Base-by-base conservation (phyloP, 1,140 invertebrate species). In the Trialeurodes vaporariorum region DNA sequence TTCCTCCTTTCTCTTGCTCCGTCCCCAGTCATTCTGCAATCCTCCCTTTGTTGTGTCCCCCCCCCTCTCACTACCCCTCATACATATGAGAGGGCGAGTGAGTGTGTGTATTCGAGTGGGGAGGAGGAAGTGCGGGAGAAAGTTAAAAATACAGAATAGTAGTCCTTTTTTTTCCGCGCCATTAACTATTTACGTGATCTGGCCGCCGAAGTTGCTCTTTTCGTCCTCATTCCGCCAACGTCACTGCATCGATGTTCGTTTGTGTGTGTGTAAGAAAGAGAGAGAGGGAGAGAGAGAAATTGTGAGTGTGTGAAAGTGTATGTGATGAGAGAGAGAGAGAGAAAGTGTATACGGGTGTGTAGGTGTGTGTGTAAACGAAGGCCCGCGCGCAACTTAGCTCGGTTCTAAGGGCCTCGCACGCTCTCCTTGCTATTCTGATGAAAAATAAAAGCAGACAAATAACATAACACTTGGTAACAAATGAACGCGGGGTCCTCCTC, bases 121-220 rank as follows among this genome's bases (percentile, higher is more conserved):
- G 17, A 17, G 34, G 34, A 49, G 34, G 34, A 49, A 49, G 34
- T 5, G 34, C 5, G 34, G 34, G 34, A 49, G 5, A 5, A 17
- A 49, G 34, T 49, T 49, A 49, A 49, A 49, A 49, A 49, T 49
- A 49, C 34, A 49, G 34, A 49, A 49, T 49, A 49, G 34, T 49
- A 49, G 34, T 49, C 34, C 34, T 49, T 49, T 49, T 49, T 49
- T 49, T 49, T 49, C 34, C 17, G 34, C 34, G 34, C 34, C 34
- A 49, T 49, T 49, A 49, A 49, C 34, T 49, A 49, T 49, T 49
- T 49, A 49, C 34, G 34, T 49, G 34, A 49, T 49, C 34, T 49
- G 34, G 5, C 34, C 34, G 34, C 34, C 34, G 34, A 49, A 49
- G 34, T 49, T 49, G 5, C 34, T 17, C 34, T n/a, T n/a, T n/a